These are phyloP conservation scores for Erythrocercus mccallii DNA, from an alignment of 2,113 vertebrate genomes.

Conservation along the genomic window DNA sequence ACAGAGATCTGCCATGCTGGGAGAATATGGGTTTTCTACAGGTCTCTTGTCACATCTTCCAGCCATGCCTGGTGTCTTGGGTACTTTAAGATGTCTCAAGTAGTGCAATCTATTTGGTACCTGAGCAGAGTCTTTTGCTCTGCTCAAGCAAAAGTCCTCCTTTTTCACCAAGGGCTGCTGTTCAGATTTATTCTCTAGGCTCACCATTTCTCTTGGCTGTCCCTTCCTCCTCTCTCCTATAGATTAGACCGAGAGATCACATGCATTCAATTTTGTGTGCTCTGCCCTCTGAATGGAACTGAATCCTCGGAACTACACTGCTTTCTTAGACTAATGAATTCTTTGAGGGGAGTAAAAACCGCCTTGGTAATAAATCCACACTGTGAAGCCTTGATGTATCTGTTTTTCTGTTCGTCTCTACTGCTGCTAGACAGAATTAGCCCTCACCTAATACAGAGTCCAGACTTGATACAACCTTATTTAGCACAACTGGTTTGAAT, in stretches of 20 bases:
- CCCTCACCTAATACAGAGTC: constrained; percentile 34
- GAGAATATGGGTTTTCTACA: neutral
- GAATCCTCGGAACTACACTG: constrained; percentile 49
- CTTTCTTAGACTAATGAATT: constrained; percentile 64
- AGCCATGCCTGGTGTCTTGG: neutral
- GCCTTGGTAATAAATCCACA: constrained; percentile 46
- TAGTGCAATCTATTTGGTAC: neutral
- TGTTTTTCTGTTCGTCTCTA: neutral
- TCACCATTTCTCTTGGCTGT: neutral
- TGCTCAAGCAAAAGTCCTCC: neutral
- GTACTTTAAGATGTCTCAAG: neutral
- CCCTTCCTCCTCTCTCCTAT: neutral
- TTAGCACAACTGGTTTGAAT: constrained; percentile 61
- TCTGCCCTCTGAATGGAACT: constrained; percentile 43
- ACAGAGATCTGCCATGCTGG: neutral
- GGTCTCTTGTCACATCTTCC: neutral
- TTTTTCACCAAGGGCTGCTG: neutral
- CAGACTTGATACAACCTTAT: constrained; percentile 50
- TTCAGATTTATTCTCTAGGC: neutral
- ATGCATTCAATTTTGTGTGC: neutral
- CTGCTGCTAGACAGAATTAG: constrained; percentile 62
- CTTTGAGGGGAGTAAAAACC: constrained; percentile 32
- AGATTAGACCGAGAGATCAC: neutral
- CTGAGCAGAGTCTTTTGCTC: neutral
- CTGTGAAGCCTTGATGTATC: constrained; percentile 17